Evolutionary conservation across 2,888 invertebrate genomes (phyloP).

Genomic region (Aplocera efformata): DNA sequence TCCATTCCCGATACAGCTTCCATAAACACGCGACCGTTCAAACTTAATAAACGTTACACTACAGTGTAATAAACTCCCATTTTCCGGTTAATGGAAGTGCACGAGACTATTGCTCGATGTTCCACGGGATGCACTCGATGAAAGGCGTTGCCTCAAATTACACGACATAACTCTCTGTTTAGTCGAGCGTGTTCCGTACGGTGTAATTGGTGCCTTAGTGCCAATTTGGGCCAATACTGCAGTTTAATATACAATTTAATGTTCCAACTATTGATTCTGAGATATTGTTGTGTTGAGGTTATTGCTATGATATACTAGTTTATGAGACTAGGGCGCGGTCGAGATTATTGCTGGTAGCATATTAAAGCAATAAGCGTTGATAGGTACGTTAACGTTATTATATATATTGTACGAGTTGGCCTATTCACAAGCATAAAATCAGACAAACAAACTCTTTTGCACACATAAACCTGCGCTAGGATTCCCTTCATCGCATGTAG

Average conservation of each 20-base stretch:
- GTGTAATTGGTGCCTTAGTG: constrained; percentile 58
- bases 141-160: constrained; percentile 50
- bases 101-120: constrained; percentile 43
- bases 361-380: too few relatives aligned
- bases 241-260: constrained; percentile 22
- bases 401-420: too few relatives aligned
- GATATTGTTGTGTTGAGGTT: neutral
- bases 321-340: too few relatives aligned
- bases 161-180: constrained; percentile 46
- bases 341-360: too few relatives aligned
- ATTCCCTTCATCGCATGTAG: too few relatives aligned
- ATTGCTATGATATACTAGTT: too few relatives aligned
- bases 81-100: constrained; percentile 48
- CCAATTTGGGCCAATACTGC: constrained; percentile 43
- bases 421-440: too few relatives aligned
- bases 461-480: too few relatives aligned
- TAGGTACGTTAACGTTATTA: too few relatives aligned
- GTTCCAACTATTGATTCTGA: constrained; percentile 16
- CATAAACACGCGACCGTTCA: neutral
- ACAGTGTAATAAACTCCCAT: constrained; percentile 36
- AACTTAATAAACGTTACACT: constrained; percentile 26
- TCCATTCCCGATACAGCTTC: neutral
- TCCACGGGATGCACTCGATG: constrained; percentile 46
- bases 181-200: constrained; percentile 43
- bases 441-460: too few relatives aligned